Evolutionary conservation across 2,888 invertebrate species (phyloP), one percentile per base, ranked within the genome.

Genomic region (Ephialtes manifestator): DNA sequence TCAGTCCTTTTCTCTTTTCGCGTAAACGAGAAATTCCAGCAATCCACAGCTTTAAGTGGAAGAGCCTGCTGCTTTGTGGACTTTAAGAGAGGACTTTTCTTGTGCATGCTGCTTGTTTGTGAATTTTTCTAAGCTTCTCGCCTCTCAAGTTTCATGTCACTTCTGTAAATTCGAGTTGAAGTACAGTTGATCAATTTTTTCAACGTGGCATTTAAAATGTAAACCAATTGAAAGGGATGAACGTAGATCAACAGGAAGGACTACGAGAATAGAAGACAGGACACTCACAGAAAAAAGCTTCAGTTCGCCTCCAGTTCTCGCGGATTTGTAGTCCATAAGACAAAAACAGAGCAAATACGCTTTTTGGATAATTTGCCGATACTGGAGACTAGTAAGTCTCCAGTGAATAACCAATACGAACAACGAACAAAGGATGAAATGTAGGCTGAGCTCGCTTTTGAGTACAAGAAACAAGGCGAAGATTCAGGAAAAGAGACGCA

Each of bases 401-500:
- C n/a, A n/a, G n/a, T n/a, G n/a, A n/a, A n/a, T n/a, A n/a, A n/a
- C n/a, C n/a, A n/a, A n/a, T n/a, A n/a, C n/a, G n/a, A n/a, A n/a
- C n/a, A n/a, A n/a, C n/a, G n/a, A n/a, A n/a, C n/a, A n/a, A n/a
- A n/a, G n/a, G n/a, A n/a, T n/a, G n/a, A n/a, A n/a, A n/a, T n/a
- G n/a, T n/a, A n/a, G 68, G 60, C 77, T 48, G 55, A 65, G 68
- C 43, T 55, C 67, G 58, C 48, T 39, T 74, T 55, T 24, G 63
- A 55, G 81, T 7, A 28, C 48, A 74, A 31, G 20, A 53, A 60
- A 63, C 18, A 35, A 48, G 70, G 71, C 60, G 20, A 72, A 71
- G 39, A 24, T n/a, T 20, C 20, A 71, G 46, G 58, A n/a, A 68
- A 11, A 53, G 68, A 85, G 74, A 72, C 35, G 53, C n/a, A 55